Evolutionary conservation across 2,113 vertebrate species (phyloP), one percentile per base, ranked within the genome.

Genomic region (Equus quagga): DNA sequence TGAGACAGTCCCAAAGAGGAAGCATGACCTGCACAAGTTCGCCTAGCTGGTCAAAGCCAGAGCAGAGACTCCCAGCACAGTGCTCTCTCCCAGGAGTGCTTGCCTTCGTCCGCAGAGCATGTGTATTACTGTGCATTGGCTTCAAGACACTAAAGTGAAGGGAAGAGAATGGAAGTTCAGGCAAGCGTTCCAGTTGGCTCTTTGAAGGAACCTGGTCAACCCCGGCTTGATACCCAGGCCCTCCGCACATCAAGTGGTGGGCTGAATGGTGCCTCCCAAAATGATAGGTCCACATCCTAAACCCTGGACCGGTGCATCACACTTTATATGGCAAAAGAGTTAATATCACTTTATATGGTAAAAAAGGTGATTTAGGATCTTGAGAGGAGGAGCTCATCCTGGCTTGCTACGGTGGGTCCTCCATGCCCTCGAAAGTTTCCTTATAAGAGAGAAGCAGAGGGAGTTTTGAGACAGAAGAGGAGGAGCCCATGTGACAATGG

Each of bases 101-200:
- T 0, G 2, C 4, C 26, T 26, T 28, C 49, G 24, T 28, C 41
- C 10, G 0, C 1, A 18, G 69, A 15, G 7, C 0, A 0, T 3
- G 36, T 44, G 41, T 36, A 79, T 72, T 10, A 4, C 11, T 36
- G 21, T 46, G 15, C 21, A 10, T 51, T 41, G 44, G 65, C 51
- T 62, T 51, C 83, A 14, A 54, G 49, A 1, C 41, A 31, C 28
- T 12, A 14, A 23, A 11, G 15, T 46, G n/a, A 44, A 18, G 62
- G 6, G 44, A 70, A 56, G 31, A 56, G 33, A 31, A 31, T 15
- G 17, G 83, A 33, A 78, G 12, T 19, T 2, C 6, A 21, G 28
- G 7, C 28, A 44, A 24, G n/a, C 1, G 31, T 4, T 80, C 44
- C 58, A 44, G 14, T 1, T 1, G 56, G 44, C 31, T 46, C 73